These are phyloP conservation scores for Trichoplusia ni DNA, from an alignment of 1,140 invertebrate species.

Conservation along the genomic window DNA sequence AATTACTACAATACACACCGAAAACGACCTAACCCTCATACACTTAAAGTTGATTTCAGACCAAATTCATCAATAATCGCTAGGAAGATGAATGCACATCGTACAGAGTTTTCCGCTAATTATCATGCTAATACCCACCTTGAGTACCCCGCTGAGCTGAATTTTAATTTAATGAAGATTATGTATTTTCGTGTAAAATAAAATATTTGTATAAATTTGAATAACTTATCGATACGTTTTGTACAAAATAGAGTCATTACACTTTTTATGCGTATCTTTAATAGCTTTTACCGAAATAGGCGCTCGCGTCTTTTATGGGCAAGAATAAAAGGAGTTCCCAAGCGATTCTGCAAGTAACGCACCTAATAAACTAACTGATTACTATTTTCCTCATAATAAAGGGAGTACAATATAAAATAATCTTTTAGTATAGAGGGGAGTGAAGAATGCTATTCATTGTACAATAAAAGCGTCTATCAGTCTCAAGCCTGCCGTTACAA, in stretches of 20 bases:
- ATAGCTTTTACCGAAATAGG: constrained; percentile 22
- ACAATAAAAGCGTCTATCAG: constrained; percentile 60
- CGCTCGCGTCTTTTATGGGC: constrained; percentile 13
- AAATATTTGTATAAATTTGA: constrained; percentile 31
- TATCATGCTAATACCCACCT: constrained; percentile 51
- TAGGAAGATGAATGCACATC: constrained; percentile 40
- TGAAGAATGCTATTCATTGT: constrained; percentile 73
- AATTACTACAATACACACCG: neutral
- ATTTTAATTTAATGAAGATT: constrained; percentile 52
- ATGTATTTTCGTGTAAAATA: constrained; percentile 25
- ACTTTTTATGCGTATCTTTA: constrained; percentile 16
- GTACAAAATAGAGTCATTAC: constrained; percentile 25
- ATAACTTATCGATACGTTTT: constrained; percentile 25
- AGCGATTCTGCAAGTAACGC: constrained; percentile 67
- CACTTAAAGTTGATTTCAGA: neutral
- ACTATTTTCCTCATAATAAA: constrained; percentile 69
- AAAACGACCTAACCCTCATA: constrained; percentile 13
- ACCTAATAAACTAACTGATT: constrained; percentile 73
- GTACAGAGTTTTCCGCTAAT: constrained; percentile 61
- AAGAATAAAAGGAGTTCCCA: constrained; percentile 29
- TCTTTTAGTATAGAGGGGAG: constrained; percentile 67
- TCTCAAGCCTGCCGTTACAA: constrained; percentile 71
- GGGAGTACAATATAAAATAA: constrained; percentile 70
- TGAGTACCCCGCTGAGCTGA: constrained; percentile 43
- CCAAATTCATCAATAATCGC: constrained; percentile 8